Percentiles rank a stretch among this genome's conserved stretches.
These are phyloP conservation scores for Enteromius afrohamiltoni DNA, from an alignment of 2,797 vertebrate species.

Conservation along the genomic window DNA sequence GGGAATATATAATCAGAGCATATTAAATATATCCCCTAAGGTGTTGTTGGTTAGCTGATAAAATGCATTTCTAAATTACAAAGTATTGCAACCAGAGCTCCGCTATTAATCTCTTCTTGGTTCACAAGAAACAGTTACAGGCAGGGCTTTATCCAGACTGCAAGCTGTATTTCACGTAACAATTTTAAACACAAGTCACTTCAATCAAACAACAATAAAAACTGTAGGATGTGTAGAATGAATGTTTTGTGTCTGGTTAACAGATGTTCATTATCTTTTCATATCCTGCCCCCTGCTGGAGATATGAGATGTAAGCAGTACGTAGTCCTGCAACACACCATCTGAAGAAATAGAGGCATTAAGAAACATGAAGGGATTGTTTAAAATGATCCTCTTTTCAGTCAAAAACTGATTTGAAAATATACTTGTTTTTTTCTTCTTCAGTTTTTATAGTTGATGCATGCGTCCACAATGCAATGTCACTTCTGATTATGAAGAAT, in stretches of 20 bases:
- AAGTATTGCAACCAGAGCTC: background rate
- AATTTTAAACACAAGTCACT: background rate
- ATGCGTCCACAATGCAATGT: background rate
- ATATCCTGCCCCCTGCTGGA: slow-evolving; percentile 25
- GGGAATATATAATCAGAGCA: background rate
- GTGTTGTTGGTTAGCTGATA: background rate
- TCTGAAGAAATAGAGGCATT: background rate
- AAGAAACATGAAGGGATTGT: background rate
- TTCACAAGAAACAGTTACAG: background rate
- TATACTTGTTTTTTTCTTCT: background rate
- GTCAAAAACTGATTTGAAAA: background rate
- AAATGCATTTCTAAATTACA: background rate
- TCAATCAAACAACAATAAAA: background rate
- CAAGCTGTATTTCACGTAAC: background rate
- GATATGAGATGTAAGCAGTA: background rate
- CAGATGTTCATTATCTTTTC: background rate
- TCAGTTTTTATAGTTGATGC: background rate
- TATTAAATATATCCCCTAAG: background rate
- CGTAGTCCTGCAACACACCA: background rate
- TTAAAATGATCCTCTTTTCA: background rate
- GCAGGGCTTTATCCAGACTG: background rate
- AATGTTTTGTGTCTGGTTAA: background rate
- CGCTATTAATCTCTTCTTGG: background rate
- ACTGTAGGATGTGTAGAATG: background rate
- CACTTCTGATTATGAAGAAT: slow-evolving; percentile 2